Conservation (phyloP, 2,113 vertebrate genomes). For the Hucho hucho region DNA sequence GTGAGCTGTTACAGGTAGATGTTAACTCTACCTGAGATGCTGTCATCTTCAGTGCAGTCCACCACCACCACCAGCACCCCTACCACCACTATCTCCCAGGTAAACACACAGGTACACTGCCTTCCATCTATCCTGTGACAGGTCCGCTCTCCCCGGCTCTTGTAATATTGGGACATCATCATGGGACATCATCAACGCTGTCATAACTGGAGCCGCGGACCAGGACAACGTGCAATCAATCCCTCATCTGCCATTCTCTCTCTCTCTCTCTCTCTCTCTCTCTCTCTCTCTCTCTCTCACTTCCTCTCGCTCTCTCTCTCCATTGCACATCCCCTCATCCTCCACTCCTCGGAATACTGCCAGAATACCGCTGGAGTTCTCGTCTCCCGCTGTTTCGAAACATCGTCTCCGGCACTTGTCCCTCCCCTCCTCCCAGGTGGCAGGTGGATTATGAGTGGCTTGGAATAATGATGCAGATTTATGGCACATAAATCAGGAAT, state of each 20-base stretch:
- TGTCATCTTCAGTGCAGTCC: conserved; percentile 20
- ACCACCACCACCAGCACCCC: background rate
- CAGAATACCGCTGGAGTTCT: background rate
- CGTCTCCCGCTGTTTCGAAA: conserved; percentile 17
- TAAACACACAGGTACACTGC: conserved; percentile 47
- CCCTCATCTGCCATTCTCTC: conserved; percentile 34
- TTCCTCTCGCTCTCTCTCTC: conserved; percentile 1
- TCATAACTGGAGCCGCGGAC: background rate
- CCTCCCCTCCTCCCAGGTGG: conserved; percentile 37
- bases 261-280: background rate
- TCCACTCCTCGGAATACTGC: background rate
- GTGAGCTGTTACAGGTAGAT: conserved; percentile 33
- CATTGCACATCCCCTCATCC: conserved; percentile 27
- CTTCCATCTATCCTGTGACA: conserved; percentile 54
- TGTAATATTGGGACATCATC: conserved; percentile 13
- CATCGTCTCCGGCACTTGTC: too few species aligned
- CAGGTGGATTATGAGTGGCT: conserved; percentile 24
- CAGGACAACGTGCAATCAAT: conserved; percentile 34
- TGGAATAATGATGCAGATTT: conserved; percentile 45
- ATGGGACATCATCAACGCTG: conserved; percentile 40
- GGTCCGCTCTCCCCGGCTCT: conserved; percentile 27
- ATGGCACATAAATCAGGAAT: conserved; percentile 53
- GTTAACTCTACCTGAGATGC: conserved; percentile 28
- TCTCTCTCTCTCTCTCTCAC: conserved; percentile 31
- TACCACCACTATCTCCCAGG: conserved; percentile 10